phyloP scores from a whole-genome alignment of 2,888 invertebrate genomes.

The Mythimna lalbum region DNA sequence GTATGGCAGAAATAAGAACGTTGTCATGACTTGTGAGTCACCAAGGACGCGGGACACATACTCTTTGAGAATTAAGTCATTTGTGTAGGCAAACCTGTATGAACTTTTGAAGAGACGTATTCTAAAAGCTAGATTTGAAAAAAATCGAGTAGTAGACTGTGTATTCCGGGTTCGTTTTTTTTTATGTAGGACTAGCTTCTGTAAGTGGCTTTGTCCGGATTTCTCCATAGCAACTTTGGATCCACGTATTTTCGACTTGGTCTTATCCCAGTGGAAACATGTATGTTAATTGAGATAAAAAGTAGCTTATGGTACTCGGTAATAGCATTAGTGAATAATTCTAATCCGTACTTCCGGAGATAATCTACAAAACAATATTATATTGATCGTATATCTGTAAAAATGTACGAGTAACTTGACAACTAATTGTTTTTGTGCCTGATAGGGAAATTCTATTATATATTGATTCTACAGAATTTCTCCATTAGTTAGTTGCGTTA shows the following conservation, averaged over 20 bases:
- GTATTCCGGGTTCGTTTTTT: neutral
- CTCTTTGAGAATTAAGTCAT: slow-evolving; percentile 59
- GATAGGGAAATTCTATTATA: neutral
- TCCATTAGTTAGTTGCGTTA: too few species aligned
- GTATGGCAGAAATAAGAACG: slow-evolving; percentile 48
- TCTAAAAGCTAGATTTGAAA: slow-evolving; percentile 34
- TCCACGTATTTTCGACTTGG: too few species aligned
- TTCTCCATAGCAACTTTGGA: too few species aligned
- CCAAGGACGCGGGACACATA: slow-evolving; percentile 50
- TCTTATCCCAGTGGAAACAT: neutral
- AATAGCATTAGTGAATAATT: neutral
- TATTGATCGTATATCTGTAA: too few species aligned
- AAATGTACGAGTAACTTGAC: too few species aligned
- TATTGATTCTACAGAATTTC: too few species aligned
- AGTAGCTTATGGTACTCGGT: neutral
- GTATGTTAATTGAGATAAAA: neutral
- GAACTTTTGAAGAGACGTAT: slow-evolving; percentile 32
- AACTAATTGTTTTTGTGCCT: too few species aligned
- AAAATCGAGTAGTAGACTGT: neutral
- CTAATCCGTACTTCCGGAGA: too few species aligned
- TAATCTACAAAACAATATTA: too few species aligned
- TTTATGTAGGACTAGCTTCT: neutral
- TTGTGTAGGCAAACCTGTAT: slow-evolving; percentile 70
- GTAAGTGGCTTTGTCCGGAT: neutral
- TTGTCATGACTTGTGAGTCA: slow-evolving; percentile 43